These are phyloP conservation scores for Lasioglossum calceatum DNA, from an alignment of 2,888 invertebrate genomes.

Conservation along the genomic window DNA sequence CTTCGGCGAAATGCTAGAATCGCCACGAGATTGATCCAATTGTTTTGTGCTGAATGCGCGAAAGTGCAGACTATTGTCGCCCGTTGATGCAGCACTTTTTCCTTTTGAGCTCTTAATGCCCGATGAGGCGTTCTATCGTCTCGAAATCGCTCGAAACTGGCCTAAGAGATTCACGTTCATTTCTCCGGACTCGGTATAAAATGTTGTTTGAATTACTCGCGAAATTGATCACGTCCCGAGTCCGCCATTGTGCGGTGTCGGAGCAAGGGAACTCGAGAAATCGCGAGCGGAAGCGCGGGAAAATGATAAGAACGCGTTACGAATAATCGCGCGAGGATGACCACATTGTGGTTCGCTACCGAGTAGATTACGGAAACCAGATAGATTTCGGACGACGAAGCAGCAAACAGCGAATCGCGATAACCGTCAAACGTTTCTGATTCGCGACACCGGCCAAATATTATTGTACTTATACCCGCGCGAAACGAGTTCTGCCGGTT, in stretches of 20 bases:
- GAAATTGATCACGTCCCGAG: background rate
- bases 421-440: background rate
- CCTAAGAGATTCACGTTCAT: background rate
- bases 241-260: background rate
- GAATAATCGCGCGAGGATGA: slow-evolving; percentile 23
- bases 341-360: slow-evolving; percentile 10
- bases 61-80: background rate
- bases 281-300: slow-evolving; percentile 44
- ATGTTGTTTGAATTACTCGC: background rate
- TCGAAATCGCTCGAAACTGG: background rate
- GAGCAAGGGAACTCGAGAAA: slow-evolving; percentile 29
- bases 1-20: slow-evolving; percentile 23
- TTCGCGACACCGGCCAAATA: background rate
- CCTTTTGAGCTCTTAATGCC: background rate
- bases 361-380: background rate
- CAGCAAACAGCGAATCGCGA: background rate
- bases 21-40: background rate
- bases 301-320: slow-evolving; percentile 47
- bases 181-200: background rate
- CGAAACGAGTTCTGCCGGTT: background rate
- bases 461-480: background rate
- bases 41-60: background rate
- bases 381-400: background rate
- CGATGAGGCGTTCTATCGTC: background rate
- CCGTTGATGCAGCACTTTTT: background rate